A percentile compares a stretch with the other conserved stretches of the same genome.
phyloP scores from a whole-genome alignment of 92 coral and sea anemone species.

The Bergia puertoricense region DNA sequence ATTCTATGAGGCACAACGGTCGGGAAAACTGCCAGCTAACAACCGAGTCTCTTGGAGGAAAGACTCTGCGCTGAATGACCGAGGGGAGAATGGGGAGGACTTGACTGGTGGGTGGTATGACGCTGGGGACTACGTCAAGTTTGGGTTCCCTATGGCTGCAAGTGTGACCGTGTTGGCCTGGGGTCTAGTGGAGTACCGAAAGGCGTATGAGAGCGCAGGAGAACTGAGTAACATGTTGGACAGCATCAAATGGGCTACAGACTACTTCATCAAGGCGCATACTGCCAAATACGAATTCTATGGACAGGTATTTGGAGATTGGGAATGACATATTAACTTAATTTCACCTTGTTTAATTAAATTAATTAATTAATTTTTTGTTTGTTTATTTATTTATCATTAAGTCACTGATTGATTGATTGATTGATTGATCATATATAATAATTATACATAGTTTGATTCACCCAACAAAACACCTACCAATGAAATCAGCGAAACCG shows the following conservation, averaged over 20 bases:
- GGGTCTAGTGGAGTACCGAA: constrained; percentile 76
- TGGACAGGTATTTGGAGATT: constrained; percentile 62
- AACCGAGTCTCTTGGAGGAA: constrained; percentile 90
- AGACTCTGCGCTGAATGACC: constrained; percentile 79
- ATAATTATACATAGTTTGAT: too few species aligned
- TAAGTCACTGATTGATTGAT: too few species aligned
- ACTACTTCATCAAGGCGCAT: constrained; percentile 92
- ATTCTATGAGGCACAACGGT: constrained; percentile 92
- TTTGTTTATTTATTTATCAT: too few species aligned
- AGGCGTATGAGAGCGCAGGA: constrained; percentile 69
- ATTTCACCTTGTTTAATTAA: too few species aligned
- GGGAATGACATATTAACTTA: not conserved
- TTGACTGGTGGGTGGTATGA: constrained; percentile 91
- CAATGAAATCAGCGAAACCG: too few species aligned
- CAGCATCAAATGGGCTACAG: constrained; percentile 83
- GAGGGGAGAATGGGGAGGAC: constrained; percentile 67
- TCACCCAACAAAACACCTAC: too few species aligned
- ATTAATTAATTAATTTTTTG: too few species aligned
- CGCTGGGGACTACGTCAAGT: constrained; percentile 90
- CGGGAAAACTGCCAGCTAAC: constrained; percentile 77
- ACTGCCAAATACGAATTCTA: constrained; percentile 68
- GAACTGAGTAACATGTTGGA: constrained; percentile 64
- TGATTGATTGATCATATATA: too few species aligned
- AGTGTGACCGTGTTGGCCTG: constrained; percentile 76
- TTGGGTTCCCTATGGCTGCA: constrained; percentile 90